Conservation (phyloP, 2,113 vertebrate species). For the Clinocottus analis region DNA sequence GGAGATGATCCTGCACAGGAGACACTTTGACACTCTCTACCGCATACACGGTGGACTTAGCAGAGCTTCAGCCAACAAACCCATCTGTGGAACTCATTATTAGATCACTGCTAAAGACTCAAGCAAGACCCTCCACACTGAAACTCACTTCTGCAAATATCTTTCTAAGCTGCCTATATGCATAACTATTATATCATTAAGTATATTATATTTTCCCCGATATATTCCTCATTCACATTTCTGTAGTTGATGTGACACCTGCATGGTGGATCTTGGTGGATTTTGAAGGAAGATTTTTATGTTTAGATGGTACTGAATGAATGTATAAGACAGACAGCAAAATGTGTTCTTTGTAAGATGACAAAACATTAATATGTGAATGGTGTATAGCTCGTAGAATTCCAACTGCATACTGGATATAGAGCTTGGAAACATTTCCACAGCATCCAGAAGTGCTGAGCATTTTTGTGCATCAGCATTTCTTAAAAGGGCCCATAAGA, state of each 20-base stretch:
- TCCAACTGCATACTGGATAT: conserved; percentile 3
- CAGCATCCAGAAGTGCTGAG: conserved; percentile 49
- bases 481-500: conserved; percentile 74
- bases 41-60: conserved; percentile 70
- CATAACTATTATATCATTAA: conserved; percentile 5
- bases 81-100: conserved; percentile 83
- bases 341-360: conserved; percentile 11
- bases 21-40: conserved; percentile 83
- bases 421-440: conserved; percentile 30
- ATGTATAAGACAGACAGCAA: conserved; percentile 5
- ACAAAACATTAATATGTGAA: conserved; percentile 23
- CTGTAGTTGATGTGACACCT: not conserved
- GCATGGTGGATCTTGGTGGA: not conserved
- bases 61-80: conserved; percentile 76
- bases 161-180: conserved; percentile 11
- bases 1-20: conserved; percentile 81
- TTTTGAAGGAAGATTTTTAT: not conserved
- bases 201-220: not conserved
- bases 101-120: conserved; percentile 75
- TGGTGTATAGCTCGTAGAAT: conserved; percentile 1
- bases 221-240: not conserved
- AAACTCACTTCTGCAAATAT: conserved; percentile 44
- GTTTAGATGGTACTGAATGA: conserved; percentile 21
- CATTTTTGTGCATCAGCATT: conserved; percentile 74
- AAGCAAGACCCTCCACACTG: conserved; percentile 62